Evolutionary conservation across 2,888 invertebrate genomes (phyloP).

Genomic region (Amiota communis): DNA sequence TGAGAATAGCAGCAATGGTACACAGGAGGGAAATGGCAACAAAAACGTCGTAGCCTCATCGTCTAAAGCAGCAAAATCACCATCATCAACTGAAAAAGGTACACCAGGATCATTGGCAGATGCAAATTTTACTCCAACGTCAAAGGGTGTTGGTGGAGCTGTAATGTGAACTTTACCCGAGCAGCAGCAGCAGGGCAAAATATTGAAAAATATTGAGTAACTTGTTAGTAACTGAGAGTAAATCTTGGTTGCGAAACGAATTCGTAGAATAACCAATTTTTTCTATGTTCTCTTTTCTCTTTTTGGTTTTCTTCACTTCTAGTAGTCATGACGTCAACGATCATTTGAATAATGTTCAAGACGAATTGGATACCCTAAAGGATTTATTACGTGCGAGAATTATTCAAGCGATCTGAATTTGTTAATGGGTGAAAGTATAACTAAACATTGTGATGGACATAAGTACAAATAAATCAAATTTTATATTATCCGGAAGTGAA

Average conservation of each 20-base stretch:
- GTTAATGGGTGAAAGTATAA: constrained; percentile 81
- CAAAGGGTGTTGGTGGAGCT: constrained; percentile 60
- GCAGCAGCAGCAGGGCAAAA: constrained; percentile 45
- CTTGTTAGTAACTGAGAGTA: constrained; percentile 59
- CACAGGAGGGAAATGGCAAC: background rate
- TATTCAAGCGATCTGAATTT: constrained; percentile 84
- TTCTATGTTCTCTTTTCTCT: background rate
- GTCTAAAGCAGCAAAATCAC: background rate
- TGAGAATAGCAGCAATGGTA: background rate
- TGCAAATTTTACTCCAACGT: constrained; percentile 54
- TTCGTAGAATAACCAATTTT: constrained; percentile 43
- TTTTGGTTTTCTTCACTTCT: constrained; percentile 34
- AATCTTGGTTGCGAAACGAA: constrained; percentile 44
- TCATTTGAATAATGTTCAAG: constrained; percentile 86
- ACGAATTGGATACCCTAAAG: constrained; percentile 85
- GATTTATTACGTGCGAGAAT: constrained; percentile 82
- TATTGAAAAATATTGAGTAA: constrained; percentile 58
- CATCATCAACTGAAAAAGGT: constrained; percentile 25
- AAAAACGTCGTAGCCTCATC: constrained; percentile 35
- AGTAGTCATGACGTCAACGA: constrained; percentile 83
- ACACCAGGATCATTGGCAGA: constrained; percentile 36
- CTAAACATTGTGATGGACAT: too few relatives aligned
- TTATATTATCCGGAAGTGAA: too few relatives aligned
- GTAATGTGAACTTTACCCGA: constrained; percentile 23
- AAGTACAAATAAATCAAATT: too few relatives aligned